These are phyloP conservation scores for Drosophila ogumai DNA, from an alignment of 1,140 invertebrate genomes.

Conservation along the genomic window DNA sequence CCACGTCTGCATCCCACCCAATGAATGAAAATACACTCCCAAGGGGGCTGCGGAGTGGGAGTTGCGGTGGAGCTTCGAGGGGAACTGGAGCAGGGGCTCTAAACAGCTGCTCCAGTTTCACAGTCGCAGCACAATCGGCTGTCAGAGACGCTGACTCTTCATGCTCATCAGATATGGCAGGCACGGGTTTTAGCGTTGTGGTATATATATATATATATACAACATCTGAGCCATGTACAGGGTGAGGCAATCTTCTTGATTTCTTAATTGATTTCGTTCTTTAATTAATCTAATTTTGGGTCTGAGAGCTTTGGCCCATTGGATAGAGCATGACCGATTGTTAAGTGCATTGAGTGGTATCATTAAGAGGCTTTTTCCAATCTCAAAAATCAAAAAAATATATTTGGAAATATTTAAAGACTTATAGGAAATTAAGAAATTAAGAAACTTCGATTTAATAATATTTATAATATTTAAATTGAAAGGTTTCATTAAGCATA, in stretches of 20 bases:
- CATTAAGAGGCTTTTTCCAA: neutral
- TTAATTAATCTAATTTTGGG: conserved; percentile 47
- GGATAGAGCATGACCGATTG: conserved; percentile 9
- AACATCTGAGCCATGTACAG: conserved; percentile 45
- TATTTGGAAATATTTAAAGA: neutral
- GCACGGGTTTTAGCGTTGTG: conserved; percentile 41
- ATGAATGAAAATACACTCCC: conserved; percentile 65
- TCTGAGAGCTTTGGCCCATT: conserved; percentile 21
- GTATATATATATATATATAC: conserved; percentile 11
- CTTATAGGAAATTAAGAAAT: neutral
- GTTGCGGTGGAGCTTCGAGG: conserved; percentile 9
- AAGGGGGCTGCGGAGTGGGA: conserved; percentile 10
- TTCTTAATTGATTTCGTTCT: conserved; percentile 40
- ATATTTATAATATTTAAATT: neutral
- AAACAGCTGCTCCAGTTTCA: conserved; percentile 73
- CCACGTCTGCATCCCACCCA: conserved; percentile 55
- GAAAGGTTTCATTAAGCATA: neutral
- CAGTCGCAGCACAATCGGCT: conserved; percentile 66
- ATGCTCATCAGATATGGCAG: conserved; percentile 79
- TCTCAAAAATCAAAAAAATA: neutral
- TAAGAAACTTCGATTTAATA: too few species aligned
- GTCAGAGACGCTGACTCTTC: conserved; percentile 58
- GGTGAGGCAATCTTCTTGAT: conserved; percentile 53
- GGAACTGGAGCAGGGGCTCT: conserved; percentile 37
- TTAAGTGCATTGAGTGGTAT: conserved; percentile 11